Percentiles rank a stretch among this genome's conserved stretches.
Conservation (phyloP, 1,140 invertebrate genomes). For the Alviniconcha marisindica region DNA sequence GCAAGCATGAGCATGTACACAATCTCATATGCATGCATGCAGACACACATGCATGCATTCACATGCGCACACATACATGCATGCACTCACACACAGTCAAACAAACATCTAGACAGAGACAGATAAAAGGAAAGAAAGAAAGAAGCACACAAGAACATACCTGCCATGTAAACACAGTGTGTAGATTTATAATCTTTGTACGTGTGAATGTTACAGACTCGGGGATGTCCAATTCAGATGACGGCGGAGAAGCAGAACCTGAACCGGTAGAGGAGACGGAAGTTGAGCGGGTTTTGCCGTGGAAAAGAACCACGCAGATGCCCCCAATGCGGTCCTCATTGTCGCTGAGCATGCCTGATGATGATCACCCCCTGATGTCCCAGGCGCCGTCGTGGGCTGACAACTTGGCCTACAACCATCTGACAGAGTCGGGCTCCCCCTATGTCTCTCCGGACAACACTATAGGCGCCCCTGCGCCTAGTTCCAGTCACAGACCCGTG, state of each 20-base stretch:
- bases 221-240: neutral
- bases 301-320: constrained; percentile 62
- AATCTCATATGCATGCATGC: too few relatives aligned
- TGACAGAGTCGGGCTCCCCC: constrained; percentile 67
- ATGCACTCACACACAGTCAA: too few relatives aligned
- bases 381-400: constrained; percentile 72
- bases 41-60: too few relatives aligned
- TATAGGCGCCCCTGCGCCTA: constrained; percentile 45
- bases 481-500: constrained; percentile 52
- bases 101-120: too few relatives aligned
- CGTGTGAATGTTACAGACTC: neutral
- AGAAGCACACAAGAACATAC: too few relatives aligned
- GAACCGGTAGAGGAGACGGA: constrained; percentile 53
- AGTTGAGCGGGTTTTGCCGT: constrained; percentile 68
- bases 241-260: neutral
- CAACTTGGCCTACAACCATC: constrained; percentile 67
- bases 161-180: too few relatives aligned
- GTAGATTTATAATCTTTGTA: too few relatives aligned
- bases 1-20: too few relatives aligned
- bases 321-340: constrained; percentile 57
- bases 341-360: constrained; percentile 59
- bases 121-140: too few relatives aligned
- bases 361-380: constrained; percentile 64
- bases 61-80: too few relatives aligned
- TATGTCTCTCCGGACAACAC: constrained; percentile 69